These are phyloP conservation scores for Sitophilus oryzae DNA, from an alignment of 1,140 invertebrate genomes.

Conservation along the genomic window DNA sequence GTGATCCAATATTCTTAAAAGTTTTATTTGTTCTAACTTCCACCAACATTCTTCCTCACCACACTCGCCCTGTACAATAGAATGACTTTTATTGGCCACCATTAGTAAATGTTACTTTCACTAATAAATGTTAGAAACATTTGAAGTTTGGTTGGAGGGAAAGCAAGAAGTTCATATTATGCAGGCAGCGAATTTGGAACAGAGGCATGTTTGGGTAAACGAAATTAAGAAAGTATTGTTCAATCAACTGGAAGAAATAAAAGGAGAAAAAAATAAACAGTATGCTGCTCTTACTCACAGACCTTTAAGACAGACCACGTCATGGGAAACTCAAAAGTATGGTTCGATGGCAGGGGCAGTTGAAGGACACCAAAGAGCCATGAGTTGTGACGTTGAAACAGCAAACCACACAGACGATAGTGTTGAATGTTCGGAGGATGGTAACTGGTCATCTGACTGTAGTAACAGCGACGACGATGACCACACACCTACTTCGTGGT, in stretches of 20 bases:
- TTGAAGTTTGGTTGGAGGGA: slow-evolving; percentile 92
- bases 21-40: too few species aligned
- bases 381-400: slow-evolving; percentile 52
- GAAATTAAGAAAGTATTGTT: slow-evolving; percentile 87
- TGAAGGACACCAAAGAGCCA: slow-evolving; percentile 40
- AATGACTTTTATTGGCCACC: too few species aligned
- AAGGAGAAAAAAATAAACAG: slow-evolving; percentile 73
- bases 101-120: too few species aligned
- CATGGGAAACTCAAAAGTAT: slow-evolving; percentile 59
- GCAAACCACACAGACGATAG: slow-evolving; percentile 33
- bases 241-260: slow-evolving; percentile 84
- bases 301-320: slow-evolving; percentile 65
- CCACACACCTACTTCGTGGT: slow-evolving; percentile 33
- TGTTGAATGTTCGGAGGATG: slow-evolving; percentile 50
- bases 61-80: too few species aligned
- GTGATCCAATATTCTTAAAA: too few species aligned
- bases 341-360: slow-evolving; percentile 18
- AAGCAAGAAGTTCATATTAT: slow-evolving; percentile 89
- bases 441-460: slow-evolving; percentile 76
- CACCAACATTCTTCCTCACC: too few species aligned
- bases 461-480: slow-evolving; percentile 77
- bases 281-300: slow-evolving; percentile 55
- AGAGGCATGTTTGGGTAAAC: slow-evolving; percentile 85
- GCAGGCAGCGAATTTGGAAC: slow-evolving; percentile 73
- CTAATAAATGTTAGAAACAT: too few species aligned